Conservation (phyloP, 2,888 invertebrate genomes). For the Sceliomorpha sp. region DNA sequence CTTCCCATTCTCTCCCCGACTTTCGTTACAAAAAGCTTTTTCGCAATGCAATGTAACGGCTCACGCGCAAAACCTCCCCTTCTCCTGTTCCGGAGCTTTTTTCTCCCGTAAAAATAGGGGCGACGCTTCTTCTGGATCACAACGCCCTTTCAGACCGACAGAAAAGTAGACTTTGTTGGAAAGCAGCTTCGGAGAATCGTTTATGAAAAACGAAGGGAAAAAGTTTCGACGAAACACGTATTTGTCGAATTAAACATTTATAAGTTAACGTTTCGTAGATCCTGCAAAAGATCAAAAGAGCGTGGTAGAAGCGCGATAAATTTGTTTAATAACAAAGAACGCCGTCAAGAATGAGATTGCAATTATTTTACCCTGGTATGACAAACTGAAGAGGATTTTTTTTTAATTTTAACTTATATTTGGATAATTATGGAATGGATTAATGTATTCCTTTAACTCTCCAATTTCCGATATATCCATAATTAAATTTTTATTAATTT, state of each 20-base stretch:
- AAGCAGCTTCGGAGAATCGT: constrained; percentile 38
- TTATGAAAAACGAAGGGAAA: constrained; percentile 38
- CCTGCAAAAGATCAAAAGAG: too few relatives aligned
- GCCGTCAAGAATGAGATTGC: too few relatives aligned
- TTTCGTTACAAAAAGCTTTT: constrained; percentile 65
- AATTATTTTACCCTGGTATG: too few relatives aligned
- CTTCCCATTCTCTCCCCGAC: constrained; percentile 51
- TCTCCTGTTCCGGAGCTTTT: constrained; percentile 63
- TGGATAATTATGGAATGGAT: too few relatives aligned
- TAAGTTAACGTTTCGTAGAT: too few relatives aligned
- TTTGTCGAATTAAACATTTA: constrained; percentile 52
- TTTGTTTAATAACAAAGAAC: too few relatives aligned
- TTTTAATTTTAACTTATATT: too few relatives aligned
- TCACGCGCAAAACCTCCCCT: constrained; percentile 68
- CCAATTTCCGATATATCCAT: too few relatives aligned
- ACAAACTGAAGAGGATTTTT: too few relatives aligned
- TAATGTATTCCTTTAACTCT: too few relatives aligned
- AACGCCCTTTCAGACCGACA: constrained; percentile 47
- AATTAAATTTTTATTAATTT: too few relatives aligned
- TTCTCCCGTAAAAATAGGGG: constrained; percentile 69
- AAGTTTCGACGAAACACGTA: constrained; percentile 27
- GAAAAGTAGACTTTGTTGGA: constrained; percentile 33
- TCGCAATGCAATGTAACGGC: constrained; percentile 67
- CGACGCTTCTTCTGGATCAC: constrained; percentile 54
- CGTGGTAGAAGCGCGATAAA: too few relatives aligned